These are phyloP conservation scores for Tinamus guttatus DNA, from an alignment of 2,113 vertebrate species.

Conservation along the genomic window DNA sequence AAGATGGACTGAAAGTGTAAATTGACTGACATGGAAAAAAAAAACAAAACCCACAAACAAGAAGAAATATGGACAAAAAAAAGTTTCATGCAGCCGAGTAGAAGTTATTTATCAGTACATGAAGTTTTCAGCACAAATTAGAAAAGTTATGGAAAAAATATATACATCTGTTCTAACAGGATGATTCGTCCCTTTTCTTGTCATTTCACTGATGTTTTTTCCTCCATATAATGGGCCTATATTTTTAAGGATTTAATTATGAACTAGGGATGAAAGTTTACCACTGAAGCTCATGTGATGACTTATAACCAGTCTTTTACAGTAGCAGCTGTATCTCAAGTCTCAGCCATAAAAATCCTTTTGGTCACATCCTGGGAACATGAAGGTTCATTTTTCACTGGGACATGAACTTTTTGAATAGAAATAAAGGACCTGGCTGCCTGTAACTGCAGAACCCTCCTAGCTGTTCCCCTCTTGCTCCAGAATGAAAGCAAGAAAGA, in stretches of 20 bases:
- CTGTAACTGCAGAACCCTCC: neutral
- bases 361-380: neutral
- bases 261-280: neutral
- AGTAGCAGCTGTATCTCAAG: neutral
- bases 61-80: conserved; percentile 53
- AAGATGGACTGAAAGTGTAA: conserved; percentile 53
- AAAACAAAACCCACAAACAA: conserved; percentile 21
- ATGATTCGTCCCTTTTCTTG: neutral
- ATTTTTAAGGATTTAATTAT: neutral
- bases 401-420: neutral
- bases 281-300: neutral
- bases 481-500: neutral
- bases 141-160: conserved; percentile 71
- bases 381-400: neutral
- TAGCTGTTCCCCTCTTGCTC: neutral
- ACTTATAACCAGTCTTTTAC: neutral
- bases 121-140: conserved; percentile 81
- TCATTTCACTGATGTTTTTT: neutral
- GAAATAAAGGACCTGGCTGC: neutral
- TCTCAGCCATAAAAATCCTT: neutral
- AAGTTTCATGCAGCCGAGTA: conserved; percentile 82
- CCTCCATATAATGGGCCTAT: neutral
- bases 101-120: conserved; percentile 77
- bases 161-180: conserved; percentile 18
- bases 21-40: conserved; percentile 44